phyloP scores from a whole-genome alignment of 2,113 vertebrate species.

The Salminus brasiliensis region DNA sequence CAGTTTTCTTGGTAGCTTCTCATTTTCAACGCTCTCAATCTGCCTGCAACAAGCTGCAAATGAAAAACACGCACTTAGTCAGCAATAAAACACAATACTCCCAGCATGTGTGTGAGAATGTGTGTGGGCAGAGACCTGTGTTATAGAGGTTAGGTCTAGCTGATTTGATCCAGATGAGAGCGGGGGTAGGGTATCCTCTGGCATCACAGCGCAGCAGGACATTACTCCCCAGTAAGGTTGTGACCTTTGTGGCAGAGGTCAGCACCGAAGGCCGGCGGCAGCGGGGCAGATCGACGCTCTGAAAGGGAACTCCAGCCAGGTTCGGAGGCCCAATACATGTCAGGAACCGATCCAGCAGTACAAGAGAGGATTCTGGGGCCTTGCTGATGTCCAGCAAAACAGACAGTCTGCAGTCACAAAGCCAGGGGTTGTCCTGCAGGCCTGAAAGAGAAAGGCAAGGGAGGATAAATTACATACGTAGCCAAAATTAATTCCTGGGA shows the following conservation, averaged over 20 bases:
- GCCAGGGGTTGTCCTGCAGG: slow-evolving; percentile 94
- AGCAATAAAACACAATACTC: neutral
- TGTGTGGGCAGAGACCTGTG: slow-evolving; percentile 70
- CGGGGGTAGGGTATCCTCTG: slow-evolving; percentile 86
- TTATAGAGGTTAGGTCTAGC: slow-evolving; percentile 74
- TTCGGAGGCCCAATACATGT: slow-evolving; percentile 80
- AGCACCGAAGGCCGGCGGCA: slow-evolving; percentile 87
- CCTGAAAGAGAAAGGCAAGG: slow-evolving; percentile 67
- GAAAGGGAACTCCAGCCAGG: slow-evolving; percentile 78
- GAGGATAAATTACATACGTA: neutral
- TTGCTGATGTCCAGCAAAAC: slow-evolving; percentile 85
- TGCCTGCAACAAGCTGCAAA: slow-evolving; percentile 68
- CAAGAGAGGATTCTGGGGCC: slow-evolving; percentile 71
- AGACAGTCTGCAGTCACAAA: slow-evolving; percentile 91
- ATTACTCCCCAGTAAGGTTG: slow-evolving; percentile 85
- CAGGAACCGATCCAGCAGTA: slow-evolving; percentile 84
- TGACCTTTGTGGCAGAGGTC: slow-evolving; percentile 86
- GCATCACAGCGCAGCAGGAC: slow-evolving; percentile 89
- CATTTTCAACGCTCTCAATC: slow-evolving; percentile 44
- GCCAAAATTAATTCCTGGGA: neutral
- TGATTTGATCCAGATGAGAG: slow-evolving; percentile 83
- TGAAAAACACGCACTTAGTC: slow-evolving; percentile 24
- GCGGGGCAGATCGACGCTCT: slow-evolving; percentile 78
- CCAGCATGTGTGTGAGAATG: neutral
- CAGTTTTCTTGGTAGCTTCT: slow-evolving; percentile 65